Evolutionary conservation across 2,888 invertebrate species (phyloP), one percentile per base, ranked within the genome.

Genomic region (Volucella zonaria): DNA sequence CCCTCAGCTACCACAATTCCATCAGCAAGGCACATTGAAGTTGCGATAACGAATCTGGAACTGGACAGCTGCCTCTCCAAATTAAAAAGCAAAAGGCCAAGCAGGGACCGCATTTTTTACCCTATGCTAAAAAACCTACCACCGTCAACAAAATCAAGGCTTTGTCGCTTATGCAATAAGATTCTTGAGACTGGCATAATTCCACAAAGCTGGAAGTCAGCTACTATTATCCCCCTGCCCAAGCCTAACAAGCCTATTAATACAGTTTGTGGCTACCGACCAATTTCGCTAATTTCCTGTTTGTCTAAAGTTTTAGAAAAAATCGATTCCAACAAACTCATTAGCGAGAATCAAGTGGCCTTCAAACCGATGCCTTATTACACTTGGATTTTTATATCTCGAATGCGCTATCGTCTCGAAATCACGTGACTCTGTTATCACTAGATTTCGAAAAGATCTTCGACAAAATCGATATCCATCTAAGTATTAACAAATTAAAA

Each of bases 371-470:
- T 9, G 74, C 62, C 2, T 62, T 61, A 12, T n/a, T 76, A 1
- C 71, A 73, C 12, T 31, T 82, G 9, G 73, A 73, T 51, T 74
- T 56, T 15, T 70, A 56, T 14, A 61, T 77, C 38, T 8, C 56
- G 31, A 67, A 23, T 2, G 43, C 68, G 6, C n/a, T 71, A 31
- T 61, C 40, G 8, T 56, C 45, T 9, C 67, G 49, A 73, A 67
- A 80, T 15, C 61, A 81, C 10, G 56, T 75, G 1, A 75, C 59
- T 23, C 3, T 23, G 11, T 47, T 73, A 38, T 59, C 78, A 6
- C 70, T 59, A 1, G 70, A 76, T n/a, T 76, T 81, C n/a, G 75
- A 66, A 58, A 64, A 56, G 54, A 64, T 64, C 9, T 81, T 70
- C 43, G 75, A 70, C 40, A 42, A 75, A 11, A 58, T 75, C n/a